Evolutionary conservation across 2,113 vertebrate species (phyloP).

Genomic region (Muntiacus muntjak): DNA sequence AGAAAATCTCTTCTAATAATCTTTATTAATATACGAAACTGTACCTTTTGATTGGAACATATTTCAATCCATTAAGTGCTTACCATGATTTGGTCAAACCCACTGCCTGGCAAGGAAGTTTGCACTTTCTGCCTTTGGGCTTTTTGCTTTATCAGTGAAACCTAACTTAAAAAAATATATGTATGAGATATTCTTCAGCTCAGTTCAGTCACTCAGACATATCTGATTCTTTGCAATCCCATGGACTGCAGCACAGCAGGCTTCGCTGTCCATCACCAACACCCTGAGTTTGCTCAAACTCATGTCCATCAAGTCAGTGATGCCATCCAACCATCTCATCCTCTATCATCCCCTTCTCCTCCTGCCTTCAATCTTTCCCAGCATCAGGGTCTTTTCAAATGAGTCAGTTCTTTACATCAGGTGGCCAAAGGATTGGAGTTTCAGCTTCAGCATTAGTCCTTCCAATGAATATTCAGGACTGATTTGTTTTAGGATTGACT

Average conservation of each 20-base stretch:
- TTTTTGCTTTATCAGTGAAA: background rate
- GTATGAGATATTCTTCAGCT: background rate
- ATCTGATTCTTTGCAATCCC: background rate
- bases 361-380: background rate
- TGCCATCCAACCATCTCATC: background rate
- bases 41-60: background rate
- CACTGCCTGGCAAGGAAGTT: background rate
- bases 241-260: background rate
- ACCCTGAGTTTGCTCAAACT: background rate
- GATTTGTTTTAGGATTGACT: background rate
- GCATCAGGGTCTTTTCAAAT: background rate
- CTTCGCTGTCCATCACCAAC: background rate
- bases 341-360: background rate
- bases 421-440: background rate
- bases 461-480: background rate
- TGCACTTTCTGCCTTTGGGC: background rate
- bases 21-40: background rate
- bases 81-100: background rate
- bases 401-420: background rate
- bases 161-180: background rate
- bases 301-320: background rate
- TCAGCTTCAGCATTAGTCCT: background rate
- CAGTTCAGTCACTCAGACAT: background rate
- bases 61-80: background rate
- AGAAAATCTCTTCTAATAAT: background rate